Conservation (phyloP, 2,113 vertebrate species). For the Lagenorhynchus albirostris region DNA sequence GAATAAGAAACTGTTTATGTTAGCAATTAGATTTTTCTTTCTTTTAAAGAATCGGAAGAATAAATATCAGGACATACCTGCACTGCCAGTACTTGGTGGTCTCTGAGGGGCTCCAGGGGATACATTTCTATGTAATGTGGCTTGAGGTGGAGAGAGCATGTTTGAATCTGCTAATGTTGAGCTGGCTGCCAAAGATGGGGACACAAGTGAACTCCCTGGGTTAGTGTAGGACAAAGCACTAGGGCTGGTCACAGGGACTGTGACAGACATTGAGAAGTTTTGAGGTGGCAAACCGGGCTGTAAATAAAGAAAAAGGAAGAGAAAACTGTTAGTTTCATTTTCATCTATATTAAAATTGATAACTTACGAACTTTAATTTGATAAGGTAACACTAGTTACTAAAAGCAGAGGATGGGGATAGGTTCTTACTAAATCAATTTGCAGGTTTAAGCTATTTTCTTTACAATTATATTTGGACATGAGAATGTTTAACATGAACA, state of each 20-base stretch:
- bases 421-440: neutral
- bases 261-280: conserved; percentile 99
- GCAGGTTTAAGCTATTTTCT: conserved; percentile 6
- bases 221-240: conserved; percentile 93
- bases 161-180: conserved; percentile 90
- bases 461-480: conserved; percentile 39
- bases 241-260: conserved; percentile 95
- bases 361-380: conserved; percentile 6
- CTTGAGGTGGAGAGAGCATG: conserved; percentile 94
- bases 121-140: conserved; percentile 92
- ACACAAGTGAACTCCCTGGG: conserved; percentile 90
- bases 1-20: neutral
- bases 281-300: conserved; percentile 95
- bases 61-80: conserved; percentile 82
- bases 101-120: conserved; percentile 93
- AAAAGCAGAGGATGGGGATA: neutral
- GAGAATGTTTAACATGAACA: neutral
- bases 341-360: neutral
- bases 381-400: neutral
- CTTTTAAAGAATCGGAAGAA: neutral
- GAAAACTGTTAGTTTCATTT: conserved; percentile 42
- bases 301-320: conserved; percentile 52
- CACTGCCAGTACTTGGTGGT: conserved; percentile 91
- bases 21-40: neutral
- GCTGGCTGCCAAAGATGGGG: conserved; percentile 89